Evolutionary conservation across 1,140 invertebrate species (phyloP).

Genomic region (Manduca sexta): DNA sequence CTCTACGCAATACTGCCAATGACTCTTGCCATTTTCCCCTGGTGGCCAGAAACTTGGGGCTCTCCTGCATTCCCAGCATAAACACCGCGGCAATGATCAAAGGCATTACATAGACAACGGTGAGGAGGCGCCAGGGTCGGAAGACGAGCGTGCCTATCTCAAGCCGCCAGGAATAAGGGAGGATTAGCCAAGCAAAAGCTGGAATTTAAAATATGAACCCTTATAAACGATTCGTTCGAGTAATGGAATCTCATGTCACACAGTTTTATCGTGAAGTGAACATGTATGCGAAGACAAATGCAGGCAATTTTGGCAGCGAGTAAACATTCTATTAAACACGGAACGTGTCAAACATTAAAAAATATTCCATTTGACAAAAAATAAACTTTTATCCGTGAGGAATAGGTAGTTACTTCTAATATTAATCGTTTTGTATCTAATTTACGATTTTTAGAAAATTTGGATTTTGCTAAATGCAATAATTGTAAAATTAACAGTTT

Average conservation of each 20-base stretch:
- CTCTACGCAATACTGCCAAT: conserved; percentile 71
- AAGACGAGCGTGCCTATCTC: conserved; percentile 33
- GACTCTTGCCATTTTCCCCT: conserved; percentile 75
- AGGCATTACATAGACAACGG: conserved; percentile 75
- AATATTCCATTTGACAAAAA: too few relatives aligned
- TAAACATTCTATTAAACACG: too few relatives aligned
- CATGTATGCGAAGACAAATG: too few relatives aligned
- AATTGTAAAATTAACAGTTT: too few relatives aligned
- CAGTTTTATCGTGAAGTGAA: neutral
- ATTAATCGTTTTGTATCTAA: too few relatives aligned
- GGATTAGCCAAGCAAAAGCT: conserved; percentile 11
- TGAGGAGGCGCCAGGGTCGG: conserved; percentile 79
- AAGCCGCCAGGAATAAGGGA: conserved; percentile 33
- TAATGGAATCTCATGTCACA: neutral
- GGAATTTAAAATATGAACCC: neutral
- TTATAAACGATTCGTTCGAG: neutral
- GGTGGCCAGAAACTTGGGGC: conserved; percentile 82
- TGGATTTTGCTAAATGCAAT: too few relatives aligned
- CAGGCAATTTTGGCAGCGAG: too few relatives aligned
- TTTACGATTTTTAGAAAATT: too few relatives aligned
- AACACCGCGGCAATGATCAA: conserved; percentile 71
- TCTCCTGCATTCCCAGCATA: conserved; percentile 72
- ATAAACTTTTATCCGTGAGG: too few relatives aligned
- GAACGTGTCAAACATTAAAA: too few relatives aligned
- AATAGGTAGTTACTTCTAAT: too few relatives aligned